Conservation (phyloP, 2,113 vertebrate species). For the Festucalex cinctus region DNA sequence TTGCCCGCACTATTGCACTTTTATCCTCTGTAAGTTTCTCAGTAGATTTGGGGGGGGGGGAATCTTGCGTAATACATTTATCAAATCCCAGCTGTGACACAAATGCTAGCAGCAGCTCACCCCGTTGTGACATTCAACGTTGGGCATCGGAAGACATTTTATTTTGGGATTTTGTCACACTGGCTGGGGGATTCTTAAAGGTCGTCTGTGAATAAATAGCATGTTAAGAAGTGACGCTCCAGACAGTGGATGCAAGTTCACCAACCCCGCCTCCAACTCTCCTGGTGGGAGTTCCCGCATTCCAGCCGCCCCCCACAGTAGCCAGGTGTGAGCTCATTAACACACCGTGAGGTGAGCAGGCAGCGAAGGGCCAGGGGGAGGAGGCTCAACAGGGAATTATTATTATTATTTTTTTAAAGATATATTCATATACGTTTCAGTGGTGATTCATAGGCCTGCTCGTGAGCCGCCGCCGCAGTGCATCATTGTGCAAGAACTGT, state of each 20-base stretch:
- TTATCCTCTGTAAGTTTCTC: not conserved
- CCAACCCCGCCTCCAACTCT: not conserved
- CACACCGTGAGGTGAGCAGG: not conserved
- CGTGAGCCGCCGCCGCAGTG: not conserved
- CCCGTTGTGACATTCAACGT: not conserved
- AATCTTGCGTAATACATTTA: not conserved
- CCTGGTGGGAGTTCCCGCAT: slow-evolving; percentile 18
- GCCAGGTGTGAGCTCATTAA: slow-evolving; percentile 24
- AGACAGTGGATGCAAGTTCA: not conserved
- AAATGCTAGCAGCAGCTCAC: not conserved
- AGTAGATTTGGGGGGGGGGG: not conserved
- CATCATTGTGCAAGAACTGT: not conserved
- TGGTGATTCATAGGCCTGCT: not conserved
- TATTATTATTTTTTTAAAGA: too few relatives aligned
- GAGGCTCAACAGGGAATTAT: too few relatives aligned
- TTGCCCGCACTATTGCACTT: too few relatives aligned
- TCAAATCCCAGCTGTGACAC: not conserved
- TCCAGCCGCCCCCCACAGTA: not conserved
- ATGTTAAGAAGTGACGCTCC: not conserved
- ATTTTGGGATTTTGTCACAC: not conserved
- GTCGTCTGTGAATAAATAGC: not conserved
- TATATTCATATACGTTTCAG: not conserved
- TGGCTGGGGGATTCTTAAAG: not conserved
- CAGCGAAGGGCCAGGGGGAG: not conserved
- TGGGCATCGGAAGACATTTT: not conserved